These are phyloP conservation scores for Pandemis corylana DNA, from an alignment of 2,888 invertebrate genomes.

Conservation along the genomic window DNA sequence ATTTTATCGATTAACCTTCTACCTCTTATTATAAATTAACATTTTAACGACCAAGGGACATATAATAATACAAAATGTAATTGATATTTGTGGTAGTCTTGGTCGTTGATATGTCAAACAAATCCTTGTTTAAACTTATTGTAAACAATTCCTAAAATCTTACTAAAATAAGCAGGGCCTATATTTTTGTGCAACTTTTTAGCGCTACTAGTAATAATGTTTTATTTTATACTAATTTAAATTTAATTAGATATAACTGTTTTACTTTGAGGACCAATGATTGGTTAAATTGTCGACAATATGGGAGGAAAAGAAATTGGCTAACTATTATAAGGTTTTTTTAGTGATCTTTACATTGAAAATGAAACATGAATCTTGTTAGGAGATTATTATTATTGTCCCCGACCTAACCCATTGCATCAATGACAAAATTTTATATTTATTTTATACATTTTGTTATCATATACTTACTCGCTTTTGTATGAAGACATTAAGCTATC, in stretches of 20 bases:
- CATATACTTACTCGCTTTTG: background rate
- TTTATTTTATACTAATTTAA: conserved; percentile 33
- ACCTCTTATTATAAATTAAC: conserved; percentile 33
- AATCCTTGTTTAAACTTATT: background rate
- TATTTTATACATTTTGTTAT: background rate
- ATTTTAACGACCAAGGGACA: conserved; percentile 3
- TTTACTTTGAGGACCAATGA: conserved; percentile 42
- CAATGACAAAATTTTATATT: background rate
- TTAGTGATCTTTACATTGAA: background rate
- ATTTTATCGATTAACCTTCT: conserved; percentile 29
- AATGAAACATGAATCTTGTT: background rate
- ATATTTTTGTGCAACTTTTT: conserved; percentile 37
- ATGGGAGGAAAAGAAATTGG: background rate
- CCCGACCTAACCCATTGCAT: background rate
- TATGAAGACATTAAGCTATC: background rate
- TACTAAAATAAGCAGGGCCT: conserved; percentile 38
- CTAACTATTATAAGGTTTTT: background rate
- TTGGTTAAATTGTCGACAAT: background rate
- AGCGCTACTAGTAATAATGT: conserved; percentile 30
- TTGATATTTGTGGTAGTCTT: background rate
- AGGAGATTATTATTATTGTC: background rate
- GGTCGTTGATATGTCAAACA: background rate
- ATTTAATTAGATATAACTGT: conserved; percentile 38
- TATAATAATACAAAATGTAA: background rate
- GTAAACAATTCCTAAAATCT: conserved; percentile 27